These are phyloP conservation scores for Montipora efflorescens DNA, from an alignment of 64 coral and sea anemone species.

Conservation along the genomic window DNA sequence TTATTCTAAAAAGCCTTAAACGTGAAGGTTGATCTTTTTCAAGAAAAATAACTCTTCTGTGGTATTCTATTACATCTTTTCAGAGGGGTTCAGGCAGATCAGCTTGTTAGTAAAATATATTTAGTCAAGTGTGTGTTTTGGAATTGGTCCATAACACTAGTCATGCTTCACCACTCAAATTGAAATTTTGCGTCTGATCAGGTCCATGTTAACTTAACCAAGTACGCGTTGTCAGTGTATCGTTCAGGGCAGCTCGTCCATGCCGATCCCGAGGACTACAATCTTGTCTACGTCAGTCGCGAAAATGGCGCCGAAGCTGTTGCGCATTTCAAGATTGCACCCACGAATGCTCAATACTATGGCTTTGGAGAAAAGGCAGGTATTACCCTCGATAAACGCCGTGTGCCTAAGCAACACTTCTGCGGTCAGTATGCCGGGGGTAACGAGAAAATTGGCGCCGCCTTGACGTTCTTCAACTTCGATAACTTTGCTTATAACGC, in stretches of 20 bases:
- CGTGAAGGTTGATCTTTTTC: too few species aligned
- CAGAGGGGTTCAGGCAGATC: too few species aligned
- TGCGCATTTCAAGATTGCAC: constrained; percentile 80
- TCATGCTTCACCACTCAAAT: too few species aligned
- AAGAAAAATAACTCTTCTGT: too few species aligned
- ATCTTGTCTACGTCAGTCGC: constrained; percentile 45
- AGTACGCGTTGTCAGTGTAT: constrained; percentile 79
- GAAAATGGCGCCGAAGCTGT: constrained; percentile 56
- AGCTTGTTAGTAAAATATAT: too few species aligned
- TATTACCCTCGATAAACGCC: constrained; percentile 68
- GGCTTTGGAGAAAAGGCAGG: constrained; percentile 86
- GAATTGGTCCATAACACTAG: too few species aligned
- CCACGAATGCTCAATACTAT: constrained; percentile 68
- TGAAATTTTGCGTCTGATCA: neutral
- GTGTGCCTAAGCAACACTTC: constrained; percentile 86
- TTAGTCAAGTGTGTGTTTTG: too few species aligned
- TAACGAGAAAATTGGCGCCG: constrained; percentile 72
- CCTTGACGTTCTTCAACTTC: constrained; percentile 89
- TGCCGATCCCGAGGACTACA: constrained; percentile 70
- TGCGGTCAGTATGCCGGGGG: constrained; percentile 71
- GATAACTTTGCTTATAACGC: constrained; percentile 89
- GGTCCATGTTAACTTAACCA: constrained; percentile 38
- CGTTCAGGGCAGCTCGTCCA: constrained; percentile 73
- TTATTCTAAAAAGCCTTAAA: too few species aligned
- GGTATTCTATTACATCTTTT: too few species aligned